Conservation (phyloP, 1,140 invertebrate species). For the Aricia agestis region DNA sequence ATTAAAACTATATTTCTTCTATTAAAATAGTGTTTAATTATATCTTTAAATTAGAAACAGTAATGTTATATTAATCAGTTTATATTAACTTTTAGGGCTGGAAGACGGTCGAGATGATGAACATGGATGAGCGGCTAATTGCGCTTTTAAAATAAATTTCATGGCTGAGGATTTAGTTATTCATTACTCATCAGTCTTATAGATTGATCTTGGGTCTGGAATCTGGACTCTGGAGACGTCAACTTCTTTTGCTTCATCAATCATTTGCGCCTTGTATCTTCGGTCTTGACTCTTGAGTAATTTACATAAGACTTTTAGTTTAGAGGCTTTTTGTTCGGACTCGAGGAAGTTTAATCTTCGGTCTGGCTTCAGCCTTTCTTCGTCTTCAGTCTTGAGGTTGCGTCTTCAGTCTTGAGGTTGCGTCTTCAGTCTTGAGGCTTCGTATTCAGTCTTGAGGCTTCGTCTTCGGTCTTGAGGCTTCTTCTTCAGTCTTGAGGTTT, state of each 20-base stretch:
- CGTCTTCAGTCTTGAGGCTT: slow-evolving; percentile 26
- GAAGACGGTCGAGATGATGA: too few relatives aligned
- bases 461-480: slow-evolving; percentile 10
- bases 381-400: slow-evolving; percentile 24
- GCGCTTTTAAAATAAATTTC: too few relatives aligned
- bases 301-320: slow-evolving; percentile 6
- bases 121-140: too few relatives aligned
- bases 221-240: neutral
- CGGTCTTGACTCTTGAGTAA: neutral
- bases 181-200: slow-evolving; percentile 8
- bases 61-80: too few relatives aligned
- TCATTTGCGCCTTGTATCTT: neutral
- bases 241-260: neutral
- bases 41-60: too few relatives aligned
- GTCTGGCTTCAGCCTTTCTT: slow-evolving; percentile 23
- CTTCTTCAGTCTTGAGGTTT: slow-evolving; percentile 20
- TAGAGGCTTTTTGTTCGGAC: slow-evolving; percentile 18
- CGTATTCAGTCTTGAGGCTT: slow-evolving; percentile 26
- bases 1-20: too few relatives aligned
- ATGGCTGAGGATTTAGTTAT: too few relatives aligned
- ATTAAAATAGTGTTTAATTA: too few relatives aligned
- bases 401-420: slow-evolving; percentile 19
- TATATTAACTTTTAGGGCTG: too few relatives aligned
- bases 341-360: slow-evolving; percentile 17
- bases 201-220: neutral